These are phyloP conservation scores for Thecocarcelia acutangulata DNA, from an alignment of 2,888 invertebrate species.

Conservation along the genomic window DNA sequence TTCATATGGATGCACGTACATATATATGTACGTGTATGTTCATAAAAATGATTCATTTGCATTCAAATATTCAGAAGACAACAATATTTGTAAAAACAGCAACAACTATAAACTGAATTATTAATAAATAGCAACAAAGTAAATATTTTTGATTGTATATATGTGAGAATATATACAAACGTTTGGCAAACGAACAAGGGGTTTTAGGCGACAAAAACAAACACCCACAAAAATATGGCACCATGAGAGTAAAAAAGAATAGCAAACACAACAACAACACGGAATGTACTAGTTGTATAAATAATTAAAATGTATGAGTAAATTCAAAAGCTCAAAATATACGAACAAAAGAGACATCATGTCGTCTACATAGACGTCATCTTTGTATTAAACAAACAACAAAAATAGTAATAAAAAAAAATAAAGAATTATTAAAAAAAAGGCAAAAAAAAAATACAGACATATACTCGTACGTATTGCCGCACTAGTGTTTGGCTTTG, in stretches of 20 bases:
- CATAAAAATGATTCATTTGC: conserved; percentile 44
- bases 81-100: conserved; percentile 4
- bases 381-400: conserved; percentile 28
- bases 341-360: conserved; percentile 62
- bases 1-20: too few relatives aligned
- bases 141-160: neutral
- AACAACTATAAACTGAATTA: conserved; percentile 34
- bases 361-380: conserved; percentile 59
- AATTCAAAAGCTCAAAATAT: conserved; percentile 14
- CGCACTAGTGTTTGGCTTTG: too few relatives aligned
- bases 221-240: conserved; percentile 40
- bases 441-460: too few relatives aligned
- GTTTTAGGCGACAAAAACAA: conserved; percentile 35
- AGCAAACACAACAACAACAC: neutral
- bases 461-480: too few relatives aligned
- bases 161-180: neutral
- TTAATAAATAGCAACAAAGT: conserved; percentile 19
- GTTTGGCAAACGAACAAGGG: conserved; percentile 56
- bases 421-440: too few relatives aligned
- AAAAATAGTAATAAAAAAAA: neutral
- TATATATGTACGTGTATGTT: neutral
- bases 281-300: neutral
- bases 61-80: conserved; percentile 6
- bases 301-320: neutral
- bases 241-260: conserved; percentile 12